Conservation (phyloP, 64 coral and sea anemone species). For the Porites lutea region DNA sequence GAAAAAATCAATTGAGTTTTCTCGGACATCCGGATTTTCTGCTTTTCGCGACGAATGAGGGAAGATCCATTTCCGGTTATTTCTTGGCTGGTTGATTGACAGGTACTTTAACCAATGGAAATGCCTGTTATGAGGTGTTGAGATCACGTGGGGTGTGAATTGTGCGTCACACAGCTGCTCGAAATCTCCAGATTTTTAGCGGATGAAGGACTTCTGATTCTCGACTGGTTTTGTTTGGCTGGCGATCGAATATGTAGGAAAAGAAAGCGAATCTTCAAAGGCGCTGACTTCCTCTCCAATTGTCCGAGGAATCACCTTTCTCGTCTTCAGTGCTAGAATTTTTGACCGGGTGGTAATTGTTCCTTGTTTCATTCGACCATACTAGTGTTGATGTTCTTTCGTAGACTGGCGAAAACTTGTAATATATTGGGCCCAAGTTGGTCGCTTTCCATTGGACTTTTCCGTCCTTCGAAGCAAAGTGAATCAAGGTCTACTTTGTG, state of each 20-base stretch:
- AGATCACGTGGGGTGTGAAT: slow-evolving; percentile 75
- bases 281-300: slow-evolving; percentile 37
- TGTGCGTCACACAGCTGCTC: slow-evolving; percentile 88
- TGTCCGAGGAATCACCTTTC: slow-evolving; percentile 46
- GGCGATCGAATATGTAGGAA: slow-evolving; percentile 71
- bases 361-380: slow-evolving; percentile 5
- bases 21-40: slow-evolving; percentile 33
- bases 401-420: slow-evolving; percentile 41
- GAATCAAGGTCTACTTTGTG: background rate
- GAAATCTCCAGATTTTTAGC: slow-evolving; percentile 79
- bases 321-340: background rate
- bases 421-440: slow-evolving; percentile 30
- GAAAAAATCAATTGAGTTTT: slow-evolving; percentile 28
- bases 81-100: slow-evolving; percentile 70
- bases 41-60: slow-evolving; percentile 16
- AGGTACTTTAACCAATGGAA: slow-evolving; percentile 48
- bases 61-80: slow-evolving; percentile 71
- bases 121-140: slow-evolving; percentile 21
- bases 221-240: slow-evolving; percentile 47
- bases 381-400: slow-evolving; percentile 59
- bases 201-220: slow-evolving; percentile 66
- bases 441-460: slow-evolving; percentile 3
- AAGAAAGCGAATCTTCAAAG: slow-evolving; percentile 30
- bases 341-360: background rate
- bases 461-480: slow-evolving; percentile 14